phyloP scores from a whole-genome alignment of 2,113 vertebrate genomes.

The Oryctolagus cuniculus region DNA sequence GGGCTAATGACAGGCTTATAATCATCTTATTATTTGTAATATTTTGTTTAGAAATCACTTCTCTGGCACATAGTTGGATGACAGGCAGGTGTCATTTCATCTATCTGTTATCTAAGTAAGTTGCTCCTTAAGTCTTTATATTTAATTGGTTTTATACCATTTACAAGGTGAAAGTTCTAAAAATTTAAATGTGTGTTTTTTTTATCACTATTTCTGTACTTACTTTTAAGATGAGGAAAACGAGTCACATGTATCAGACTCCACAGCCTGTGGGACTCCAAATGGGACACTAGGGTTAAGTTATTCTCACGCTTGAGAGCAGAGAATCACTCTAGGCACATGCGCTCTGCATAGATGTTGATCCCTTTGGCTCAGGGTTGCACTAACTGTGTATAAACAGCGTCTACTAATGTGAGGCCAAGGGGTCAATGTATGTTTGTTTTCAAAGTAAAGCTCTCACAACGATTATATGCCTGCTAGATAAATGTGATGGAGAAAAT shows the following conservation, averaged over 20 bases:
- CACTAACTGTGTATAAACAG: not conserved
- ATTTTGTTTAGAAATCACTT: constrained; percentile 39
- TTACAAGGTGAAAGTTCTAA: constrained; percentile 7
- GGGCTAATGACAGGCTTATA: not conserved
- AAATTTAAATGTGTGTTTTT: not conserved
- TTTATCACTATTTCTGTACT: not conserved
- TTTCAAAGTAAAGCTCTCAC: constrained; percentile 46
- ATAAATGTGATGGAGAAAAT: constrained; percentile 33
- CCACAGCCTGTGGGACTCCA: not conserved
- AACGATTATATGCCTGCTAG: not conserved
- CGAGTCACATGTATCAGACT: not conserved
- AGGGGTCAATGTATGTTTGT: constrained; percentile 22
- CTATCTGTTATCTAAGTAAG: not conserved
- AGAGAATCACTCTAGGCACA: not conserved
- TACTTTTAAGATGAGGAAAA: constrained; percentile 48
- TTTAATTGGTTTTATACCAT: not conserved
- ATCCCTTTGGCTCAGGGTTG: not conserved
- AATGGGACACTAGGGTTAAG: not conserved
- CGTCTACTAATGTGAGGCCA: not conserved
- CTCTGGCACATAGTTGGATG: not conserved
- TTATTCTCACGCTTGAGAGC: not conserved
- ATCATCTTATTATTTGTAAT: constrained; percentile 38
- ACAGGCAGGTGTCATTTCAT: not conserved
- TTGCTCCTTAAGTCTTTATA: not conserved
- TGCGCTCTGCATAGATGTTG: not conserved